phyloP scores from a whole-genome alignment of 2,888 invertebrate species.

The Microchrysa polita region DNA sequence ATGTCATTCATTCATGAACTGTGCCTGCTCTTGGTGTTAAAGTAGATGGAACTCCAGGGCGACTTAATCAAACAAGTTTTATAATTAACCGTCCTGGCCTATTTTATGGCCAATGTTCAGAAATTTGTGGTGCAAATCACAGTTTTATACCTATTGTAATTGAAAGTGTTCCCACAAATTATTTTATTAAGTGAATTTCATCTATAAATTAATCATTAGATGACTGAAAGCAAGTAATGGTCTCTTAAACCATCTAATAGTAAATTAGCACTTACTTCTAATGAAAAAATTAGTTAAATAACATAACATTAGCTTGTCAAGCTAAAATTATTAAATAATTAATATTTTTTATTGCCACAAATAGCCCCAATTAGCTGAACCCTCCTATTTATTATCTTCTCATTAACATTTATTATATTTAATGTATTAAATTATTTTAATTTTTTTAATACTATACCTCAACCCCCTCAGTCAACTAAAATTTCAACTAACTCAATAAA shows the following conservation, averaged over 20 bases:
- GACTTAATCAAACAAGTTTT: conserved; percentile 73
- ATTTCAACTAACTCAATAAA: conserved; percentile 57
- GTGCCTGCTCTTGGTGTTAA: conserved; percentile 72
- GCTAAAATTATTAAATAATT: conserved; percentile 69
- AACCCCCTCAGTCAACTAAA: conserved; percentile 57
- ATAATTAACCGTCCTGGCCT: conserved; percentile 71
- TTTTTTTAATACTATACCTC: conserved; percentile 58
- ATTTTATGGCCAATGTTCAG: conserved; percentile 81
- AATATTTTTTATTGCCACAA: conserved; percentile 76
- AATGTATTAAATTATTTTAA: conserved; percentile 68
- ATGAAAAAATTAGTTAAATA: conserved; percentile 68
- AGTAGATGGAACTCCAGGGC: conserved; percentile 73
- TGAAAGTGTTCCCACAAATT: conserved; percentile 68
- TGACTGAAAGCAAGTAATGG: conserved; percentile 76
- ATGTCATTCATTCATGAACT: conserved; percentile 76
- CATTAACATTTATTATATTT: conserved; percentile 65
- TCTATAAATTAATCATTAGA: conserved; percentile 64
- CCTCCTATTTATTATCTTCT: conserved; percentile 62
- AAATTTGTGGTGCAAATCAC: conserved; percentile 84
- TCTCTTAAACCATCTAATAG: conserved; percentile 76
- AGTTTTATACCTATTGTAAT: conserved; percentile 81
- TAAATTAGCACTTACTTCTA: conserved; percentile 72
- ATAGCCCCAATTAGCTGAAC: conserved; percentile 72
- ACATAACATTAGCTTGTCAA: conserved; percentile 74
- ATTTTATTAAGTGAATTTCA: conserved; percentile 69